phyloP scores from a whole-genome alignment of 1,140 invertebrate species.

The Drosophila melanogaster region Release_6_plus_ISO1_MT NC_004354.4:12285001-12285500 shows the following conservation, averaged over 20 bases:
- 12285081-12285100: slow-evolving; percentile 59
- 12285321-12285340: neutral
- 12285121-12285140: slow-evolving; percentile 40
- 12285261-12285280: slow-evolving; percentile 48
- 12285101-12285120: slow-evolving; percentile 68
- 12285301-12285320: slow-evolving; percentile 11
- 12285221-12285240: slow-evolving; percentile 59
- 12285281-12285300: slow-evolving; percentile 19
- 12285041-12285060: slow-evolving; percentile 71
- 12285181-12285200: too few species aligned
- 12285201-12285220: neutral
- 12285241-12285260: slow-evolving; percentile 69
- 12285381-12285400: neutral
- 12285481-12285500: slow-evolving; percentile 85
- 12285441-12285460: neutral
- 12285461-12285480: neutral
- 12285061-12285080: slow-evolving; percentile 49
- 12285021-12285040: slow-evolving; percentile 82
- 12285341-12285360: slow-evolving; percentile 7
- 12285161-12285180: neutral
- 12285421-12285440: neutral
- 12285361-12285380: slow-evolving; percentile 17
- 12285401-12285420: neutral
- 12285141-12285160: slow-evolving; percentile 65
- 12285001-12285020: slow-evolving; percentile 83